These are phyloP conservation scores for Steinernema khuongi DNA, from an alignment of 1,140 invertebrate species.

Conservation along the genomic window DNA sequence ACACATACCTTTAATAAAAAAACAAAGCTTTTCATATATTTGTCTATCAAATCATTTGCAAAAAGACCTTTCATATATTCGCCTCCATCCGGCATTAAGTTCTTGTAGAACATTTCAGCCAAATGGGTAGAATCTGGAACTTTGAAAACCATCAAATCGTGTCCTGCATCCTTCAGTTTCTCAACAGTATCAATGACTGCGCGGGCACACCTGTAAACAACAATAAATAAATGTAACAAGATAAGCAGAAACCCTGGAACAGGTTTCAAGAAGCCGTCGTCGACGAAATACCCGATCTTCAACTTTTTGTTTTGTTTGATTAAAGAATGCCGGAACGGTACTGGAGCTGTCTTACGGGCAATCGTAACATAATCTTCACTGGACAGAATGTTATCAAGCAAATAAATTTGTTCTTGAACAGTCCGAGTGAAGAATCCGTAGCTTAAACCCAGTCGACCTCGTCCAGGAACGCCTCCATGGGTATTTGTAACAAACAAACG, in stretches of 20 bases:
- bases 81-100: slow-evolving; percentile 51
- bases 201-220: slow-evolving; percentile 44
- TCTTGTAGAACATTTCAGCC: slow-evolving; percentile 42
- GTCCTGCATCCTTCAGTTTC: slow-evolving; percentile 42
- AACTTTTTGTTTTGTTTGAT: slow-evolving; percentile 34
- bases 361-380: slow-evolving; percentile 20
- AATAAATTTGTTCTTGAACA: slow-evolving; percentile 49
- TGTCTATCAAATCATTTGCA: slow-evolving; percentile 44
- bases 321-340: slow-evolving; percentile 26
- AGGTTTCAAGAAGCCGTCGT: slow-evolving; percentile 50
- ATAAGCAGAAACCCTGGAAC: slow-evolving; percentile 42
- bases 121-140: slow-evolving; percentile 43
- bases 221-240: neutral
- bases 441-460: slow-evolving; percentile 47
- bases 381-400: slow-evolving; percentile 27
- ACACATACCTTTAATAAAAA: slow-evolving; percentile 30
- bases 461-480: slow-evolving; percentile 49
- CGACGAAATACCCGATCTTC: slow-evolving; percentile 48
- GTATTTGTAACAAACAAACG: slow-evolving; percentile 41
- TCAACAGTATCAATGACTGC: slow-evolving; percentile 50
- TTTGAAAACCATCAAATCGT: slow-evolving; percentile 48
- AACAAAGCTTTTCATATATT: slow-evolving; percentile 47
- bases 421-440: slow-evolving; percentile 55
- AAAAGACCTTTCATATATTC: slow-evolving; percentile 44
- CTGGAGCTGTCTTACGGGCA: slow-evolving; percentile 19